Base-by-base conservation (phyloP, 2,888 invertebrate species). In the Matsumyia berberina region DNA sequence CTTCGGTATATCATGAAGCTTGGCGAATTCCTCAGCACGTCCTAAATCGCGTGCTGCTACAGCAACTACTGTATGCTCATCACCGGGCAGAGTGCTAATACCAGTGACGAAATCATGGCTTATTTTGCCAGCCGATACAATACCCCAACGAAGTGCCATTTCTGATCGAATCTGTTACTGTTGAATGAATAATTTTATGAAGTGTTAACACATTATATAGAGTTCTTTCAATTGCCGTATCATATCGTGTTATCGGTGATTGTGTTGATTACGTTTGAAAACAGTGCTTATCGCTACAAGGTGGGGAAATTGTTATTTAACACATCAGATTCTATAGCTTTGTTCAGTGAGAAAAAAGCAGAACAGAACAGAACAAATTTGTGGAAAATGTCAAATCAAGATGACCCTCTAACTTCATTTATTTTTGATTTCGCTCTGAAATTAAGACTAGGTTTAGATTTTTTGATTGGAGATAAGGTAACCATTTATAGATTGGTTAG, bases 51-150 rank as follows among this genome's bases (percentile, higher is more conserved):
- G 94, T 19, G 97, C 97, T 0, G 96, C 97, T 29, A 98, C 94
- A 3, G 96, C 97, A 0, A 94, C 92, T 7, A 95, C 93, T 89
- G 93, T 90, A 91, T 97, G 97, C 87, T 96, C 95, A 7, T 92
- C 93, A 12, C 92, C 89, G 0, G 95, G 93, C 58, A 96, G 92
- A 2, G 94, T 94, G 69, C 93, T 92, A 76, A 96, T 87, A 5
- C 95, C 96, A 2, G 94, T 94, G 17, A 95, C 94, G 91, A 98
- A 98, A 91, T 98, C 98, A 90, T 96, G 94, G 78, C 95, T 94
- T 87, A 98, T 98, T 93, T 95, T 95, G 3, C 98, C 98, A 67
- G 96, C 95, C 57, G 96, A 95, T 0, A 94, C 94, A 87, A 98
- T 95, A 67, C 97, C 98, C 98, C 98, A 98, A 89, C 94, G 94